A percentile compares a stretch with the other conserved stretches of the same genome.
Conservation (phyloP, 2,113 vertebrate species). For the Mobula hypostoma region DNA sequence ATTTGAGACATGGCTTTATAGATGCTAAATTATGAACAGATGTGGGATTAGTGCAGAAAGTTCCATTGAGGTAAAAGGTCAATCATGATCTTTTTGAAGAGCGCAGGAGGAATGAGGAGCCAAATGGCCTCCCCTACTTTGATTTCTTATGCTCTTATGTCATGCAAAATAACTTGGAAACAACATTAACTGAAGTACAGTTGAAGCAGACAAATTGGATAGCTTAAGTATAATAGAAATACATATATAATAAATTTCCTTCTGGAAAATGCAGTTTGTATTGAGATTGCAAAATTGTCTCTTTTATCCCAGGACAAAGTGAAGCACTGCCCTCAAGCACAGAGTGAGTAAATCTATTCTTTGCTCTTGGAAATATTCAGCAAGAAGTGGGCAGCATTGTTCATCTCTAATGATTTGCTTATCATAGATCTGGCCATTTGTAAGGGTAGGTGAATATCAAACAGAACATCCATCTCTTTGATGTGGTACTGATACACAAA, state of each 20-base stretch:
- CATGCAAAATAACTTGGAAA: not conserved
- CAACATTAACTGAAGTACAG: not conserved
- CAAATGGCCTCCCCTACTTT: too few species aligned
- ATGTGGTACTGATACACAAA: conserved; percentile 49
- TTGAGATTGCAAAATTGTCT: not conserved
- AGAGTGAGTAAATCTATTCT: not conserved
- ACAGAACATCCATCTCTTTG: conserved; percentile 48
- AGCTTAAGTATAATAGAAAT: not conserved
- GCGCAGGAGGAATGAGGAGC: too few species aligned
- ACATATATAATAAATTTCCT: not conserved
- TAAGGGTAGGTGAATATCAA: conserved; percentile 51
- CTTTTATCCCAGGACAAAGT: not conserved
- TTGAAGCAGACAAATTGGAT: not conserved
- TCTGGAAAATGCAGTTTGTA: not conserved
- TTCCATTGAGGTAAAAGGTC: too few species aligned
- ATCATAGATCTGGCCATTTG: conserved; percentile 28
- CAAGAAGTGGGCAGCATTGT: not conserved
- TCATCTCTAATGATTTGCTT: conserved; percentile 11
- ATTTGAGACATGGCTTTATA: too few species aligned
- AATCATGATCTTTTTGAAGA: too few species aligned
- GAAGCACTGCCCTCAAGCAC: not conserved
- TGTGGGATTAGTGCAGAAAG: too few species aligned
- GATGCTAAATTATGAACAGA: too few species aligned
- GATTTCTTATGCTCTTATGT: too few species aligned
- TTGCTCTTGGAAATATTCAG: not conserved